Evolutionary conservation across 2,797 vertebrate genomes (phyloP).

Genomic region (Sparus aurata): DNA sequence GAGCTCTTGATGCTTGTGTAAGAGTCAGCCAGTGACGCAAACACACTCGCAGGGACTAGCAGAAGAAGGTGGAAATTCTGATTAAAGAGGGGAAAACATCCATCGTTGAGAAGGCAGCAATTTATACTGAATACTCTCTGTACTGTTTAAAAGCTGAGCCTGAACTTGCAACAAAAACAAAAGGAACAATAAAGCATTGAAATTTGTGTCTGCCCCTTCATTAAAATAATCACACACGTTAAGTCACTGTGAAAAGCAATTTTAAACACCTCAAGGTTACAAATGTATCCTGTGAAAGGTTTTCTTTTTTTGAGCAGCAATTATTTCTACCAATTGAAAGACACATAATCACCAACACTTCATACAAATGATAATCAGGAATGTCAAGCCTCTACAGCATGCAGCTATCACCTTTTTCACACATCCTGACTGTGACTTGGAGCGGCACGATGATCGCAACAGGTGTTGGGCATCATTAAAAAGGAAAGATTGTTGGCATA

Average conservation of each 20-base stretch:
- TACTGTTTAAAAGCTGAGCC: neutral
- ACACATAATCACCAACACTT: slow-evolving; percentile 1
- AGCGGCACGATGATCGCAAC: neutral
- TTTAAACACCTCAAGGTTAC: slow-evolving; percentile 30
- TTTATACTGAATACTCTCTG: slow-evolving; percentile 2
- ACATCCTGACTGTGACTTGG: slow-evolving; percentile 3
- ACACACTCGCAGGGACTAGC: neutral
- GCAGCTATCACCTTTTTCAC: neutral
- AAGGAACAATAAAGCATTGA: slow-evolving; percentile 17
- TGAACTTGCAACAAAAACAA: slow-evolving; percentile 1
- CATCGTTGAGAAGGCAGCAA: neutral
- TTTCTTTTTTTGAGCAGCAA: slow-evolving; percentile 13
- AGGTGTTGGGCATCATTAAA: slow-evolving; percentile 40
- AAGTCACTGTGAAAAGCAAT: neutral
- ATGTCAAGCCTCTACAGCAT: too few species aligned
- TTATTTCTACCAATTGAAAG: neutral
- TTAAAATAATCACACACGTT: neutral
- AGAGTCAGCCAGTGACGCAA: neutral
- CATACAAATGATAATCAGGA: neutral
- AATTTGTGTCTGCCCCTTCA: slow-evolving; percentile 15
- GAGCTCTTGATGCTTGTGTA: neutral
- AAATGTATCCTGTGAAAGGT: slow-evolving; percentile 3
- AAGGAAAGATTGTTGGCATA: slow-evolving; percentile 29
- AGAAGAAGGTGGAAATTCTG: slow-evolving; percentile 2
- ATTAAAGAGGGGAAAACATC: neutral